Base-by-base conservation (phyloP, 1,140 invertebrate species). In the Cotesia chilonis region DNA sequence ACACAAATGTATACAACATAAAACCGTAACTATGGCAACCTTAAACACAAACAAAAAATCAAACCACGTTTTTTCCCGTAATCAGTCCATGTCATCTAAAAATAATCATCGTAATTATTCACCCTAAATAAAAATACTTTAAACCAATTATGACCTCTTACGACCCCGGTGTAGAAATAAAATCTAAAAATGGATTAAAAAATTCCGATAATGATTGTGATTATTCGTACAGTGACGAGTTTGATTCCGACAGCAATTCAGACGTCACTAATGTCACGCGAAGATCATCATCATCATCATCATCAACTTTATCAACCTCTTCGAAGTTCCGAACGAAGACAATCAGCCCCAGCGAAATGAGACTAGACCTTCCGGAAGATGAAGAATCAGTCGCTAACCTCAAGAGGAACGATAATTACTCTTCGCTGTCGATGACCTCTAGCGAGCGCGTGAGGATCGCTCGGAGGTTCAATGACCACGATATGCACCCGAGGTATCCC, bases 141-240 rank as follows among this genome's bases (percentile, higher is more conserved):
- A 2, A 28, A 28, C 28, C 28, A 28, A 28, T 28, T 28, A 28
- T 28, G 28, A 28, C 28, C 28, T 28, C 28, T 28, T 28, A 28
- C 28, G 28, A 28, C 28, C 28, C 28, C 28, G 28, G 28, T 28
- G 28, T 1, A 28, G 28, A 28, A 28, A 28, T 28, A 28, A 28
- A 28, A 28, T 3, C 28, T 3, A 1, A 28, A 28, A 28, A 28
- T 28, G 28, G 1, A 28, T 28, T 28, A 28, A 28, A 68, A 59
- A 54, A 65, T 2, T 41, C 41, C 7, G 78, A 81, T 14, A 60
- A 73, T 17, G 78, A 83, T 63, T n/a, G 17, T 14, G 20, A 59
- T 47, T 80, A 78, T 10, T 68, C 74, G 36, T 84, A 83, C 6
- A 77, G 63, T n/a, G 77, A 71, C 9, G 81, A 84, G 4, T 76